These are phyloP conservation scores for Falco naumanni DNA, from an alignment of 2,797 vertebrate species.

Conservation along the genomic window DNA sequence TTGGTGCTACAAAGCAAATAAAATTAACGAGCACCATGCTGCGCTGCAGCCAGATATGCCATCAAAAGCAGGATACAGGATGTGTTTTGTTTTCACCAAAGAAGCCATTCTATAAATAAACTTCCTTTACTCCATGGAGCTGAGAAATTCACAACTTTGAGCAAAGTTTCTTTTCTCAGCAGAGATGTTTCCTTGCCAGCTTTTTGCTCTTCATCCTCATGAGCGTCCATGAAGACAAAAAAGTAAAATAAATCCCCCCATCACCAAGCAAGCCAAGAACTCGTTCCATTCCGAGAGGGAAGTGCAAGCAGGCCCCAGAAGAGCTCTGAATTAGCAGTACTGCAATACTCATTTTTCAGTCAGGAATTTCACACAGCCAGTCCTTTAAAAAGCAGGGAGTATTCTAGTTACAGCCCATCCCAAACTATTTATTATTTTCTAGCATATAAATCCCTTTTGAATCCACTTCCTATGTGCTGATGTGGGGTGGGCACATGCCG, in stretches of 20 bases:
- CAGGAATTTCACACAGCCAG: background rate
- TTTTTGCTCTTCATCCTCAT: background rate
- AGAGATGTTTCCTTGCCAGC: constrained; percentile 8
- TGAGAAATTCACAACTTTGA: constrained; percentile 36
- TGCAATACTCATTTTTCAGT: background rate
- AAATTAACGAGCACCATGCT: accelerated
- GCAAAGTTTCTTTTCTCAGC: constrained; percentile 22
- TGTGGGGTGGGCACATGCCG: background rate
- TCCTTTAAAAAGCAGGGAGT: background rate
- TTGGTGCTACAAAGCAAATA: background rate
- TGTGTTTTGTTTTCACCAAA: background rate
- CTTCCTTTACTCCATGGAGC: background rate
- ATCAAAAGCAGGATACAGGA: background rate
- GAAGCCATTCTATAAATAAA: constrained; percentile 1
- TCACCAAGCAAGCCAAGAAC: background rate
- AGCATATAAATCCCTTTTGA: background rate
- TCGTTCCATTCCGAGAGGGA: accelerated
- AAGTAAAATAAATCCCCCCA: background rate
- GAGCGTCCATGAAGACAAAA: background rate
- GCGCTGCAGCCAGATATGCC: background rate
- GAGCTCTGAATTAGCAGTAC: background rate
- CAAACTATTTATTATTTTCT: background rate
- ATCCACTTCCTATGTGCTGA: background rate
- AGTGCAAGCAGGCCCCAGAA: background rate
- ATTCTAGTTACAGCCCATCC: background rate